phyloP scores from a whole-genome alignment of 2,888 invertebrate species.

The Orthonevra nobilis region DNA sequence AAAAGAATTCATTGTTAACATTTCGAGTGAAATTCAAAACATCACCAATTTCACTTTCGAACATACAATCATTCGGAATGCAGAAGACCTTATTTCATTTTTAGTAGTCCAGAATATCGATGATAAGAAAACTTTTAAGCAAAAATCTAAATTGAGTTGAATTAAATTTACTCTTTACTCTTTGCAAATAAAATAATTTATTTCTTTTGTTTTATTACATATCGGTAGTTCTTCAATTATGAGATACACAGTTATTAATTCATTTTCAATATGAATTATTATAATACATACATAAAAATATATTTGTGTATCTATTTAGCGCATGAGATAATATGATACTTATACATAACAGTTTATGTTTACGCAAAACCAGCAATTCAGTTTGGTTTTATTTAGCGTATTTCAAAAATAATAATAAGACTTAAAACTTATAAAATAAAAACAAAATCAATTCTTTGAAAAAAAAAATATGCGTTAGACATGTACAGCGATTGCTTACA shows the following conservation, averaged over 20 bases:
- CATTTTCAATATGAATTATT: conserved; percentile 42
- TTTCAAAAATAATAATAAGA: conserved; percentile 37
- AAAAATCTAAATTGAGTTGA: too few species aligned
- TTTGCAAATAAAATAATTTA: too few species aligned
- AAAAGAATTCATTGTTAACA: too few species aligned
- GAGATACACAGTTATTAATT: conserved; percentile 48
- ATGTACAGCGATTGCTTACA: conserved; percentile 85
- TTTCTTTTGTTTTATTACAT: conserved; percentile 31
- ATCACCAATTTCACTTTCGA: too few species aligned
- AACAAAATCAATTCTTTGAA: conserved; percentile 40
- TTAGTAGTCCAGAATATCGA: too few species aligned
- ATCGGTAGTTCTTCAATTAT: conserved; percentile 54
- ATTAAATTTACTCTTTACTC: too few species aligned
- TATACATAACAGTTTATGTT: conserved; percentile 13
- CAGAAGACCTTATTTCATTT: too few species aligned
- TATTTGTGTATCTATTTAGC: conserved; percentile 26
- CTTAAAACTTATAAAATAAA: conserved; percentile 39
- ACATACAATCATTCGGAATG: too few species aligned
- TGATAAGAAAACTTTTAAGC: too few species aligned
- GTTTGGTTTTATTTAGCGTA: conserved; percentile 2
- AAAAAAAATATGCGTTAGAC: conserved; percentile 18
- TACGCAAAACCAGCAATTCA: conserved; percentile 41
- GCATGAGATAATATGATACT: conserved; percentile 16
- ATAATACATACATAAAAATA: conserved; percentile 51
- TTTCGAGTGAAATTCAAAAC: too few species aligned